Evolutionary conservation across 1,140 invertebrate genomes (phyloP).

Genomic region (Parapsyche elsis): DNA sequence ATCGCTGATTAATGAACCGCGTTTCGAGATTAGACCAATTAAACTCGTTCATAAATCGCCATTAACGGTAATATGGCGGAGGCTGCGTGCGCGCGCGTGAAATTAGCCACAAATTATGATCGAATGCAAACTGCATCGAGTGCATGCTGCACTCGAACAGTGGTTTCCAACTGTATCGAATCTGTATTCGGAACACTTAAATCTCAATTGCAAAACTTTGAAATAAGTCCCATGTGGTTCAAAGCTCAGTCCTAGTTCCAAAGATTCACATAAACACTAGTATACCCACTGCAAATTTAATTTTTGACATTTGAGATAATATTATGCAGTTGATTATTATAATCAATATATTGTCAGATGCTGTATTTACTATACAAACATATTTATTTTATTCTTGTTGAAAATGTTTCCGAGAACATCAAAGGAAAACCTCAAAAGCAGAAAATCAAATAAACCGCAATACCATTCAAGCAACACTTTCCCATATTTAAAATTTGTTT

Average conservation of each 20-base stretch:
- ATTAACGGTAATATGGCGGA: slow-evolving; percentile 20
- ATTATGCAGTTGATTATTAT: too few relatives aligned
- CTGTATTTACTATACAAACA: too few relatives aligned
- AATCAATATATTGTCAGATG: too few relatives aligned
- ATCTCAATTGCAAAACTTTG: neutral
- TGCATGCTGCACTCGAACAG: neutral
- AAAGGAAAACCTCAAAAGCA: too few relatives aligned
- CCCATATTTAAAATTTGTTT: too few relatives aligned
- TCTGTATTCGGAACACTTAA: neutral
- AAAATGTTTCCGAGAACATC: too few relatives aligned
- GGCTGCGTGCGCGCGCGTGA: neutral
- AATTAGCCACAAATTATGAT: slow-evolving; percentile 39
- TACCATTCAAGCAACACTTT: too few relatives aligned
- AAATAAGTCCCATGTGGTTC: neutral
- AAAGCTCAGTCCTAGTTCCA: neutral
- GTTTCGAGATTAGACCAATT: slow-evolving; percentile 28
- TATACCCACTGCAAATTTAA: neutral
- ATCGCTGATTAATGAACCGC: slow-evolving; percentile 16
- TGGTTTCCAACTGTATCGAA: too few relatives aligned
- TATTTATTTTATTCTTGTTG: too few relatives aligned
- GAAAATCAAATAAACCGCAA: too few relatives aligned
- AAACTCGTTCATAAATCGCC: slow-evolving; percentile 39
- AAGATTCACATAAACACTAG: neutral
- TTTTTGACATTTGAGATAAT: too few relatives aligned
- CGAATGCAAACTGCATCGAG: slow-evolving; percentile 25